Base-by-base conservation (phyloP, 1,140 invertebrate species). In the Rhyacophila brunnea region DNA sequence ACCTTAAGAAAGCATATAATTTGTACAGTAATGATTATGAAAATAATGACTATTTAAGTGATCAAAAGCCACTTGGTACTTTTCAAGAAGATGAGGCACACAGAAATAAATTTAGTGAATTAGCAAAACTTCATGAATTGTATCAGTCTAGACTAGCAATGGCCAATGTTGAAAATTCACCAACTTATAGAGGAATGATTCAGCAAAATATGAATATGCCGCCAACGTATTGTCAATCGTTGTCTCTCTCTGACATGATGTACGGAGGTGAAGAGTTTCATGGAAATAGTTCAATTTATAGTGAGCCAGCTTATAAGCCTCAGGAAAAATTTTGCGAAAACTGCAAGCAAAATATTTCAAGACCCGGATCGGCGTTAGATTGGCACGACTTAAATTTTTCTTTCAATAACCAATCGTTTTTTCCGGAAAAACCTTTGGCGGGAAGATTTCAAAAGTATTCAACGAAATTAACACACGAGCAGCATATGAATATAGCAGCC, bases 291-390 rank as follows among this genome's bases (percentile, higher is more conserved):
- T 89, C 89, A 66, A 89, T 91, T 44, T 91, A 90, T 68, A 91
- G 89, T 69, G 90, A 92, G 73, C 90, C 90, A 1, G 86, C 88
- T 6, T 90, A 88, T 67, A 81, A 84, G 23, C 85, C 87, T 36
- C 85, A 87, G 72, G 87, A 87, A 67, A 88, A 87, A 74, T 86
- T 88, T 65, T 89, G 87, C 74, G 84, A 88, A 74, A 88, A 87
- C 68, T 89, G 87, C 68, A 84, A 86, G 68, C 79, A 86, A 58
- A 85, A 83, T 61, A 84, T 88, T 80, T 81, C 85, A 5, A 80
- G 87, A 59, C 87, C 87, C 7, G 83, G 86, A 9, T 89, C 87
- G 49, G 86, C 86, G 0, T 38, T 66, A 4, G 57, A 64, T 52
- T 64, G 59, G 57, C 46, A 62, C 13, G 59, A 58, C 65, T 66